phyloP scores from a whole-genome alignment of 2,888 invertebrate species.

The Eupithecia dodoneata region DNA sequence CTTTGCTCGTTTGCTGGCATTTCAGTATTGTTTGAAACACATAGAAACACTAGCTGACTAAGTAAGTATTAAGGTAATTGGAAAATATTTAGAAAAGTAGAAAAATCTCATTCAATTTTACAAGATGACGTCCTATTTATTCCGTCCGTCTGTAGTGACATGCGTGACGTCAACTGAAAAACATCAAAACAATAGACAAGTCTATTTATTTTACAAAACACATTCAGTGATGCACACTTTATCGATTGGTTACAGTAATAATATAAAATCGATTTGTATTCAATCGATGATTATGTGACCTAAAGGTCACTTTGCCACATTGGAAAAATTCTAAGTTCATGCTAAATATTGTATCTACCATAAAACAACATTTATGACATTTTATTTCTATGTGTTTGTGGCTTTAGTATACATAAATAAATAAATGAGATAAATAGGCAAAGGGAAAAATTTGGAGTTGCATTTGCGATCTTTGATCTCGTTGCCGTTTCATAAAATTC shows the following conservation, averaged over 20 bases:
- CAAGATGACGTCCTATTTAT: constrained; percentile 76
- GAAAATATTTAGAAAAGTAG: constrained; percentile 74
- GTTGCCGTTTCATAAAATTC: too few species aligned
- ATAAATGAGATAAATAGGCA: too few species aligned
- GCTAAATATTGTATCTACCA: too few species aligned
- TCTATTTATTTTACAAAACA: constrained; percentile 36
- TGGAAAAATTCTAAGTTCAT: too few species aligned
- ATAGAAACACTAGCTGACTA: constrained; percentile 48
- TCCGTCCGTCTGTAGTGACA: constrained; percentile 54
- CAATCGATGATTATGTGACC: too few species aligned
- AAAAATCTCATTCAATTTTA: constrained; percentile 61
- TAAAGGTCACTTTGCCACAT: too few species aligned
- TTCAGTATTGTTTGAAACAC: constrained; percentile 48
- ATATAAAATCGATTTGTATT: too few species aligned
- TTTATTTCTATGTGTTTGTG: too few species aligned
- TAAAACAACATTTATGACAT: too few species aligned
- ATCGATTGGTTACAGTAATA: constrained; percentile 1
- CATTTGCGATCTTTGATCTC: too few species aligned
- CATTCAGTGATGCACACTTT: constrained; percentile 1
- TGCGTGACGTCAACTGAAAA: constrained; percentile 63
- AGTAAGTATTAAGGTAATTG: constrained; percentile 56
- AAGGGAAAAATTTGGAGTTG: too few species aligned
- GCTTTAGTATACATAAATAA: too few species aligned
- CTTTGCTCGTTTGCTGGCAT: constrained; percentile 53
- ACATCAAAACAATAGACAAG: constrained; percentile 75